Evolutionary conservation across 2,113 vertebrate species (phyloP).

Genomic region (Saguinus imperator): DNA sequence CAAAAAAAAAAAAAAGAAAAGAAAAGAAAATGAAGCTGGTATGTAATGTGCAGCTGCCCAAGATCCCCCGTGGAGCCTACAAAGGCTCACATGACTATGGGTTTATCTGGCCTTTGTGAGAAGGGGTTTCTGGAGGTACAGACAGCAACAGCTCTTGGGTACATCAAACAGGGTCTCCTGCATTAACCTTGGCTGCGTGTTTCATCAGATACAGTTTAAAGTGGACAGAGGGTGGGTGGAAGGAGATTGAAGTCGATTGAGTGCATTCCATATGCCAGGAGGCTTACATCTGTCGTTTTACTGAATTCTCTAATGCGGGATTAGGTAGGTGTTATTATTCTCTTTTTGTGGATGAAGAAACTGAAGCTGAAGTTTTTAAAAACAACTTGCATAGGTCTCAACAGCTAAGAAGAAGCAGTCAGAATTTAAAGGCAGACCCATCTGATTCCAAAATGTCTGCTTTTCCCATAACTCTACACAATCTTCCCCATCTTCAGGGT

Average conservation of each 20-base stretch:
- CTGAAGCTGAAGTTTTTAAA: not conserved
- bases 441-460: not conserved
- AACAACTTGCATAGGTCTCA: not conserved
- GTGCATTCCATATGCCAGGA: not conserved
- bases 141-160: not conserved
- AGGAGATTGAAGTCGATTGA: not conserved
- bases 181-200: not conserved
- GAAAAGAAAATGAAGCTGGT: too few relatives aligned
- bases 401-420: not conserved
- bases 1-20: too few relatives aligned
- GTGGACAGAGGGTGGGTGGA: not conserved
- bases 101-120: not conserved
- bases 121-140: rapidly evolving
- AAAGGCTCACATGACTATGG: not conserved
- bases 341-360: not conserved
- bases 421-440: not conserved
- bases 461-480: not conserved
- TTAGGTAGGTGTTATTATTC: not conserved
- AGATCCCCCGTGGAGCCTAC: rapidly evolving
- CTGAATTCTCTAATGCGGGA: not conserved
- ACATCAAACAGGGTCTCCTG: not conserved
- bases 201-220: not conserved
- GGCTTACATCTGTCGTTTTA: not conserved
- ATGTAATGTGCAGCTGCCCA: not conserved
- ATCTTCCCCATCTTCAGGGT: not conserved